Evolutionary conservation across 2,797 vertebrate genomes (phyloP).

Genomic region (Sebastes alutus): DNA sequence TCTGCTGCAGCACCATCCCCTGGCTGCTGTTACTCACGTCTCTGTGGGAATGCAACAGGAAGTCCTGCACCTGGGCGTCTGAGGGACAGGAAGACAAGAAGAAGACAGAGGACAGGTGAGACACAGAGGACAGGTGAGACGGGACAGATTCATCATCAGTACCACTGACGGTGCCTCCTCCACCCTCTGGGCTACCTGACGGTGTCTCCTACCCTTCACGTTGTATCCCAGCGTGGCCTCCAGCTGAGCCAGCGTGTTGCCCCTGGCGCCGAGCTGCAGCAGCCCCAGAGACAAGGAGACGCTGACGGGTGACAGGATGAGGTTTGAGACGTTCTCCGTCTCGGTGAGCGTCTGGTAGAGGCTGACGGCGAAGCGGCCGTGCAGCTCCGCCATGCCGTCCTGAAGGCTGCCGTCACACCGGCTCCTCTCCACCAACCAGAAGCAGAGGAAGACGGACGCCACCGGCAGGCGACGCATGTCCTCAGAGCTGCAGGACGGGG

Average conservation of each 20-base stretch:
- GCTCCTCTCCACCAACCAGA: slow-evolving; percentile 72
- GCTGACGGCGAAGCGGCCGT: slow-evolving; percentile 83
- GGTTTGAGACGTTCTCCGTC: slow-evolving; percentile 82
- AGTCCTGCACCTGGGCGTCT: slow-evolving; percentile 82
- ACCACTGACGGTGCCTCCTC: background rate
- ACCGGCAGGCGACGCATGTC: slow-evolving; percentile 78
- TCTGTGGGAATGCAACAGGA: slow-evolving; percentile 67
- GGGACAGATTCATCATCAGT: too few relatives aligned
- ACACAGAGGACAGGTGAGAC: background rate
- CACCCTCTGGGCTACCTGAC: too few relatives aligned
- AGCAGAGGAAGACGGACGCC: slow-evolving; percentile 74
- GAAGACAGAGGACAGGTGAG: background rate
- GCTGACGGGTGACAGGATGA: slow-evolving; percentile 87
- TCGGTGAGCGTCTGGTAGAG: slow-evolving; percentile 80
- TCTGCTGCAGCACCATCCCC: slow-evolving; percentile 79
- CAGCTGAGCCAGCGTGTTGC: slow-evolving; percentile 86
- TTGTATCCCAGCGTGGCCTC: slow-evolving; percentile 86
- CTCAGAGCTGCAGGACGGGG: slow-evolving; percentile 33
- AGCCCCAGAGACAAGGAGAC: slow-evolving; percentile 86
- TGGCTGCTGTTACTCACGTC: slow-evolving; percentile 71
- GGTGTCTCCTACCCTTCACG: slow-evolving; percentile 79
- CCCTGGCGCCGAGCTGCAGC: slow-evolving; percentile 89
- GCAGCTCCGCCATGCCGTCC: slow-evolving; percentile 81
- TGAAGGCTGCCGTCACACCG: slow-evolving; percentile 70
- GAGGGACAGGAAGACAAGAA: background rate